Evolutionary conservation across 2,888 invertebrate genomes (phyloP).

Genomic region (Nomada fucata): DNA sequence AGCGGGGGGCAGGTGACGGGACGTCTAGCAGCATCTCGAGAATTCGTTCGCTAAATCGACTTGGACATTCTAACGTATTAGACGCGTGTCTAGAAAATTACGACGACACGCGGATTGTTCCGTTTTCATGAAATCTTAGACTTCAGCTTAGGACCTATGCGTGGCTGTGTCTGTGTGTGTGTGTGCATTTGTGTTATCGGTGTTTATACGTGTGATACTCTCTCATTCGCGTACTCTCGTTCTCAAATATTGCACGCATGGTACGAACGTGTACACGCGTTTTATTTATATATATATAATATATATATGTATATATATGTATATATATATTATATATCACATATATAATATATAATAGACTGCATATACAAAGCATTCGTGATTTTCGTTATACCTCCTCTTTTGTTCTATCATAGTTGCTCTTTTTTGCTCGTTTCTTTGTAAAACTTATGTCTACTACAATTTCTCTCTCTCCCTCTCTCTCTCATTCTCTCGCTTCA

Average conservation of each 20-base stretch:
- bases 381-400: constrained; percentile 13
- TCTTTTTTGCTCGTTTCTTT: constrained; percentile 39
- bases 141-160: constrained; percentile 64
- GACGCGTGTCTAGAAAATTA: constrained; percentile 52
- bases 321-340: constrained; percentile 50
- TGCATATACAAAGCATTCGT: constrained; percentile 62
- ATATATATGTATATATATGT: constrained; percentile 52
- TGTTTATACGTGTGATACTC: neutral
- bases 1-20: constrained; percentile 4
- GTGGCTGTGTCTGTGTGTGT: constrained; percentile 14
- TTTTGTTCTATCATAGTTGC: neutral
- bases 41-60: constrained; percentile 34
- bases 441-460: constrained; percentile 65
- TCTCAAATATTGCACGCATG: constrained; percentile 68
- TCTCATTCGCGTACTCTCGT: constrained; percentile 33
- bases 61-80: constrained; percentile 32
- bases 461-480: constrained; percentile 22
- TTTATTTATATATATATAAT: constrained; percentile 51
- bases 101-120: constrained; percentile 50
- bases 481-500: no score
- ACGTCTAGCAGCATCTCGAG: no score
- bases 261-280: constrained; percentile 52
- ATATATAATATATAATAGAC: constrained; percentile 61
- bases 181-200: neutral
- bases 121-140: constrained; percentile 66